phyloP scores from a whole-genome alignment of 2,113 vertebrate genomes.

The Macaca mulatta region DNA sequence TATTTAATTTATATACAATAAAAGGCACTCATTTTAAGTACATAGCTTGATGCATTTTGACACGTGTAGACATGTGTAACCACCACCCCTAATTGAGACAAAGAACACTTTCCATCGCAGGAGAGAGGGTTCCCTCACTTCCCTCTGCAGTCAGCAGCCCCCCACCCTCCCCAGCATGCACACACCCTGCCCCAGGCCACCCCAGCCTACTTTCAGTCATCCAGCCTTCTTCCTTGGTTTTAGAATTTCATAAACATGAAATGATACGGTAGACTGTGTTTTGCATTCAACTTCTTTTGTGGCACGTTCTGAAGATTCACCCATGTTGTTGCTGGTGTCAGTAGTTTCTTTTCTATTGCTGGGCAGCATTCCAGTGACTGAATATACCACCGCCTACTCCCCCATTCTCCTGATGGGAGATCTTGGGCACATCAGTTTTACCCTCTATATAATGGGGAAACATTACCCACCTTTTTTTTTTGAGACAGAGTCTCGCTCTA shows the following conservation, averaged over 20 bases:
- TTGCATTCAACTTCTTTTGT: neutral
- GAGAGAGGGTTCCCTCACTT: neutral
- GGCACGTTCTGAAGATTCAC: fast-evolving
- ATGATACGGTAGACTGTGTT: fast-evolving
- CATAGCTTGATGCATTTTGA: neutral
- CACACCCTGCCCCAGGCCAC: neutral
- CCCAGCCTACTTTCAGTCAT: neutral
- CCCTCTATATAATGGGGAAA: neutral
- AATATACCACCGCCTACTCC: fast-evolving
- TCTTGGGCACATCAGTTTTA: neutral
- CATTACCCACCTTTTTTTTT: too few species aligned
- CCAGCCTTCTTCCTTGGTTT: neutral
- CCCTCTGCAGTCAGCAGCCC: neutral
- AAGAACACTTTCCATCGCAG: neutral
- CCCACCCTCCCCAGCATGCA: neutral
- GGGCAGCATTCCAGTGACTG: neutral
- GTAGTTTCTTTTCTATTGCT: fast-evolving
- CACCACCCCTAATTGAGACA: neutral
- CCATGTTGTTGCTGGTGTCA: fast-evolving
- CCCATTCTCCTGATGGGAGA: neutral
- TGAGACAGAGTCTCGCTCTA: too few species aligned
- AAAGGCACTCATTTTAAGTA: neutral
- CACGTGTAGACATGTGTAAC: neutral
- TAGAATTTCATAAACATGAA: neutral
- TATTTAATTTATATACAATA: neutral